Conservation (phyloP, 2,113 vertebrate genomes). For the Etheostoma spectabile region DNA sequence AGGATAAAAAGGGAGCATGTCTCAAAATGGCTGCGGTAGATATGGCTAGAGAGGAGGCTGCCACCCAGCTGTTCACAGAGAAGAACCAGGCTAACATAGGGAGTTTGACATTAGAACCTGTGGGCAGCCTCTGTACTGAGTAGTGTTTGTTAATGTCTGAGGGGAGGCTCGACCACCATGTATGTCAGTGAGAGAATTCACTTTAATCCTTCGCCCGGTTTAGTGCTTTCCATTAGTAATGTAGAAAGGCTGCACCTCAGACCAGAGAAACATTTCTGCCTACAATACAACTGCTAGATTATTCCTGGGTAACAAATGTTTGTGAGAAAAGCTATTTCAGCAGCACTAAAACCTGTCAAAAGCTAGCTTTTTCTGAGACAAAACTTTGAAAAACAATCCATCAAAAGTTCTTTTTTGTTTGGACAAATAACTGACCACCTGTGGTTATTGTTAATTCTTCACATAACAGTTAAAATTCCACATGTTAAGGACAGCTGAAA, state of each 20-base stretch:
- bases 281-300: background rate
- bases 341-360: background rate
- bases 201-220: slow-evolving; percentile 7
- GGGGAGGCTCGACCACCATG: slow-evolving; percentile 13
- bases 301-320: background rate
- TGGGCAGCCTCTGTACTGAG: slow-evolving; percentile 42
- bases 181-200: slow-evolving; percentile 8
- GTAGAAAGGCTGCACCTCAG: slow-evolving; percentile 15
- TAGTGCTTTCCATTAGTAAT: background rate
- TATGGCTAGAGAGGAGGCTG: slow-evolving; percentile 62
- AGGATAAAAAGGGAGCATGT: slow-evolving; percentile 61
- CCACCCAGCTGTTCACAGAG: slow-evolving; percentile 64
- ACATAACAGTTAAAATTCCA: slow-evolving; percentile 62
- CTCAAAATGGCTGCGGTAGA: slow-evolving; percentile 74
- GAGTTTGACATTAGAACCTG: slow-evolving; percentile 51
- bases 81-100: slow-evolving; percentile 24
- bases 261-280: slow-evolving; percentile 18
- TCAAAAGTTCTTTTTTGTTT: slow-evolving; percentile 42
- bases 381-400: slow-evolving; percentile 1
- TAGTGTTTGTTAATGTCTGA: slow-evolving; percentile 55
- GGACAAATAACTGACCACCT: background rate
- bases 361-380: background rate
- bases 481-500: slow-evolving; percentile 48
- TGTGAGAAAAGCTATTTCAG: background rate
- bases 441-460: slow-evolving; percentile 23